phyloP scores from a whole-genome alignment of 2,797 vertebrate genomes.

The Periophthalmus magnuspinnatus region DNA sequence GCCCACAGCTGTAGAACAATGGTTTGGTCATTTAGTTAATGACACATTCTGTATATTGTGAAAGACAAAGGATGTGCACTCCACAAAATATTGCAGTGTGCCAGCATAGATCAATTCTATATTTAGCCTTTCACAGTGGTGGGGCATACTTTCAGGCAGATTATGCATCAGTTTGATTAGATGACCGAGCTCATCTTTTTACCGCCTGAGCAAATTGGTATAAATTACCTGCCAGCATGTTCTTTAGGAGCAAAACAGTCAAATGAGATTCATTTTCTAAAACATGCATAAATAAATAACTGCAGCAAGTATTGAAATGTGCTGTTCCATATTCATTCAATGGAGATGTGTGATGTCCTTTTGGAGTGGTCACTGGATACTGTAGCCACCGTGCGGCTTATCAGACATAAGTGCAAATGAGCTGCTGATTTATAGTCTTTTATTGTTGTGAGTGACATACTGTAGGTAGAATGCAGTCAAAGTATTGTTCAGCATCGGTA shows the following conservation, averaged over 20 bases:
- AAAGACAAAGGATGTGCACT: not conserved
- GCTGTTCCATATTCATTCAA: not conserved
- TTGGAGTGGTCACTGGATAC: constrained; percentile 26
- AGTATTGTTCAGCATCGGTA: not conserved
- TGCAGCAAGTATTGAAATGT: constrained; percentile 16
- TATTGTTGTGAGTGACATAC: not conserved
- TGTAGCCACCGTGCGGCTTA: constrained; percentile 13
- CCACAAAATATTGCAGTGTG: not conserved
- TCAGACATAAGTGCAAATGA: constrained; percentile 19
- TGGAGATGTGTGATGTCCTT: constrained; percentile 22
- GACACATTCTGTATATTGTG: not conserved
- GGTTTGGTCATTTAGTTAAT: not conserved
- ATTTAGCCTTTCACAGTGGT: constrained; percentile 1
- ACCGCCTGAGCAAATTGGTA: constrained; percentile 1
- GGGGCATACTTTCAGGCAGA: constrained; percentile 10
- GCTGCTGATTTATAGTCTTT: constrained; percentile 28
- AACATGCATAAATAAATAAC: not conserved
- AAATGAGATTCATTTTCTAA: constrained; percentile 16
- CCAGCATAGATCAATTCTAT: not conserved
- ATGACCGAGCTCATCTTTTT: constrained; percentile 8
- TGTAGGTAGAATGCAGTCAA: constrained; percentile 24
- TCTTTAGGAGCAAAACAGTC: constrained; percentile 3
- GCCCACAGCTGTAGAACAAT: not conserved
- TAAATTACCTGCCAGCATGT: constrained; percentile 1
- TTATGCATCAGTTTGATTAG: constrained; percentile 7